A percentile compares a stretch with the other conserved stretches of the same genome.
phyloP scores from a whole-genome alignment of 2,113 vertebrate genomes.

The Isurus oxyrinchus region DNA sequence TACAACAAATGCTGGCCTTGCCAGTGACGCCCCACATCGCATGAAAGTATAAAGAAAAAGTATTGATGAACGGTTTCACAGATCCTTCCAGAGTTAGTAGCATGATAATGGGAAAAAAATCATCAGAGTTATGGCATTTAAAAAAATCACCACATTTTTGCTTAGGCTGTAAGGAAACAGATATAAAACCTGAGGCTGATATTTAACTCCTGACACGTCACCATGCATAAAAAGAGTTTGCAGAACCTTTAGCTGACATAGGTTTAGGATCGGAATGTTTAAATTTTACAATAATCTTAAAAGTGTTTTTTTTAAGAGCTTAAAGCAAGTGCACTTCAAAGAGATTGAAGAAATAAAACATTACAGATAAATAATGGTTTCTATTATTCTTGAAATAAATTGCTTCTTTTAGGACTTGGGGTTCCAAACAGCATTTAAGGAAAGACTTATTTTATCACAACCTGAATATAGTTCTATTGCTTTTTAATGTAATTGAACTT shows the following conservation, averaged over 20 bases:
- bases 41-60: no score
- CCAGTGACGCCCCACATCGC: no score
- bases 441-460: background rate
- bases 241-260: background rate
- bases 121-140: background rate
- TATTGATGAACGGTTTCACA: background rate
- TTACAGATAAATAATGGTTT: background rate
- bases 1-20: no score
- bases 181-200: background rate
- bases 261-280: background rate
- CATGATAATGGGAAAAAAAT: background rate
- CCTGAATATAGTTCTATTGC: conserved; percentile 3
- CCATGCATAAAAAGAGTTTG: background rate
- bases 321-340: background rate
- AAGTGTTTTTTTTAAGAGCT: background rate
- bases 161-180: background rate
- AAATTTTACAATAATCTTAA: background rate
- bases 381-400: background rate
- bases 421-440: background rate
- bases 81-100: background rate
- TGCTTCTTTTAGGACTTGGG: background rate
- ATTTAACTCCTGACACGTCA: background rate
- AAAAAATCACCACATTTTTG: background rate
- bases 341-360: background rate
- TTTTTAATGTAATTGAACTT: conserved; percentile 8